A percentile compares a stretch with the other conserved stretches of the same genome.
These are phyloP conservation scores for Falco concolor DNA, from an alignment of 2,797 vertebrate genomes.

Conservation along the genomic window DNA sequence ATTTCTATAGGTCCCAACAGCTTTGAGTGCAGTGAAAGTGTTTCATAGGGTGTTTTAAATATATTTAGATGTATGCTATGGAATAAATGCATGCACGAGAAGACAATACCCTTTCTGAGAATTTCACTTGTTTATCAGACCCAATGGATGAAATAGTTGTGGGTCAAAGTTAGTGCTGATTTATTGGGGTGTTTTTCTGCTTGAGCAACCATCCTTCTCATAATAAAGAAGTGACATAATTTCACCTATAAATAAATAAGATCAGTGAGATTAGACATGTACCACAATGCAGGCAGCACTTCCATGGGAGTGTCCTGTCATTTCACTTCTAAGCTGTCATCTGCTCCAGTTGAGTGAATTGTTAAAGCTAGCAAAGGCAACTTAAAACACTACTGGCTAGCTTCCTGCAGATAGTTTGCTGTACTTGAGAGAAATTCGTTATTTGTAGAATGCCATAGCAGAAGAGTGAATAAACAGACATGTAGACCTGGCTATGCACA, in stretches of 20 bases:
- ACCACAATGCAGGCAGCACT: neutral
- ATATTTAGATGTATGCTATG: neutral
- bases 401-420: neutral
- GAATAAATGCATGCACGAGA: neutral
- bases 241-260: neutral
- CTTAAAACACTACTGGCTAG: neutral
- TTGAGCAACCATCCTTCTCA: neutral
- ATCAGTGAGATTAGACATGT: neutral
- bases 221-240: neutral
- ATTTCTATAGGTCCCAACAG: neutral
- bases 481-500: neutral
- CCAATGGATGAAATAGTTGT: neutral
- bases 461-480: neutral
- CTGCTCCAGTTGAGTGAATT: neutral
- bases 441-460: neutral
- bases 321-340: neutral
- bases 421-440: neutral
- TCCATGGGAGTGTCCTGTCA: neutral
- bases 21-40: neutral
- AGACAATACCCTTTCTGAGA: neutral
- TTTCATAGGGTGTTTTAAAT: neutral
- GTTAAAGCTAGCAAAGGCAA: neutral
- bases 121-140: neutral
- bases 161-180: neutral
- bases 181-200: neutral